Evolutionary conservation across 2,888 invertebrate species (phyloP), one percentile per base, ranked within the genome.

Genomic region (Pteria penguin): DNA sequence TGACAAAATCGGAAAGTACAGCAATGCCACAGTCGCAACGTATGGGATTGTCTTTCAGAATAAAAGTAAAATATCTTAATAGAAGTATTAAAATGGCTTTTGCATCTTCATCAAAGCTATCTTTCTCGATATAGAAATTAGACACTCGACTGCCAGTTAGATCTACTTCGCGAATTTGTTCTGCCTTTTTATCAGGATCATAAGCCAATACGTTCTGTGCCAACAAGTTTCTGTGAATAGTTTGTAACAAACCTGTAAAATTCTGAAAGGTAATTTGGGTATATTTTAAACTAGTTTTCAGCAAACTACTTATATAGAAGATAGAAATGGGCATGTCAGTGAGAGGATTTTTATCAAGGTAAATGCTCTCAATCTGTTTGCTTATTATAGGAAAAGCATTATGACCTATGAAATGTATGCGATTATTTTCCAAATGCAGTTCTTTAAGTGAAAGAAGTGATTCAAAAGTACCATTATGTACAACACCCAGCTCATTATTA

Each of bases 21-120:
- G 72, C 66, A n/a, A 81, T 80, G 14, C 67, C 68, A 33, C 82
- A 82, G 55, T 78, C 67, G 52, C 82, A 82, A 0, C 31, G 24
- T 32, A 82, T 8, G 14, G 75, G 78, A 57, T 78, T 82, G 3
- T 60, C 63, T 8, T 69, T 54, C 4, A 82, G 32, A 24, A 78
- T 67, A 58, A 82, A 76, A 57, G 78, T 55, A 45, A 78, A 82
- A 75, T 81, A 67, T 26, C 69, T 70, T 0, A 82, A 57, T n/a
- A 82, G 45, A 2, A 81, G 5, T 14, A 67, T 32, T 0, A 81
- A 52, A 0, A 45, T 26, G 32, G 8, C n/a, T 24, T 67, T 45
- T 36, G 45, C 45, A 36, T 36, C 45, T 11, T 11, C 14, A 36
- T 36, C 14, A 14, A 36, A 36, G 14, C 8, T 11, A 36, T 36